These are phyloP conservation scores for Etheostoma nigrum DNA, from an alignment of 2,797 vertebrate species.

Conservation along the genomic window DNA sequence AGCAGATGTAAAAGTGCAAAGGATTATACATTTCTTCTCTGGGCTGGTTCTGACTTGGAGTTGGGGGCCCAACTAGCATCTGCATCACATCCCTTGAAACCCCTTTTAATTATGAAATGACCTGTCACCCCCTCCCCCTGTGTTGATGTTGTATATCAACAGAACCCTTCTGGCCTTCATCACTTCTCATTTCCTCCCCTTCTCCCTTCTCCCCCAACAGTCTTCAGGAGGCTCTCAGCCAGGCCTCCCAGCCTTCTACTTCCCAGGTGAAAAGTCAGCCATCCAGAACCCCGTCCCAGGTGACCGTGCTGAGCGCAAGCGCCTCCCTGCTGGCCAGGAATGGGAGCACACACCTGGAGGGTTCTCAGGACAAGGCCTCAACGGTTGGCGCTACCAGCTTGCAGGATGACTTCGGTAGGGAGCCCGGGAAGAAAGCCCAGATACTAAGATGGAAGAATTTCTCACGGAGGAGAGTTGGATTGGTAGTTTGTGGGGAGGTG, in stretches of 20 bases:
- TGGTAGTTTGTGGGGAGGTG: background rate
- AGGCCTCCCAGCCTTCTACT: slow-evolving; percentile 94
- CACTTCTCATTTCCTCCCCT: slow-evolving; percentile 64
- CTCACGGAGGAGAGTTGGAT: background rate
- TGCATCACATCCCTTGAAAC: slow-evolving; percentile 17
- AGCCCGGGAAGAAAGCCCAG: slow-evolving; percentile 12
- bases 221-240: slow-evolving; percentile 98
- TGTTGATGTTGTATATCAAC: slow-evolving; percentile 48
- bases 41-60: background rate
- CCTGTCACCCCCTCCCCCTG: slow-evolving; percentile 11
- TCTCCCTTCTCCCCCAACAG: slow-evolving; percentile 89
- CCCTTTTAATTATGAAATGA: slow-evolving; percentile 5
- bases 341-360: slow-evolving; percentile 97
- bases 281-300: slow-evolving; percentile 94
- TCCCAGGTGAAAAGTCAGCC: slow-evolving; percentile 94
- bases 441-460: slow-evolving; percentile 6
- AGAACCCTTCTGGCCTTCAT: slow-evolving; percentile 39
- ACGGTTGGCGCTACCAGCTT: slow-evolving; percentile 95
- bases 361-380: slow-evolving; percentile 95
- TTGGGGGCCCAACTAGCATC: background rate
- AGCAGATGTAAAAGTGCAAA: background rate
- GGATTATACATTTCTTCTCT: background rate
- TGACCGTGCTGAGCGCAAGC: slow-evolving; percentile 95
- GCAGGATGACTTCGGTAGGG: slow-evolving; percentile 95
- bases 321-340: slow-evolving; percentile 99